phyloP scores from a whole-genome alignment of 2,797 vertebrate species.

The Monodelphis domestica region DNA sequence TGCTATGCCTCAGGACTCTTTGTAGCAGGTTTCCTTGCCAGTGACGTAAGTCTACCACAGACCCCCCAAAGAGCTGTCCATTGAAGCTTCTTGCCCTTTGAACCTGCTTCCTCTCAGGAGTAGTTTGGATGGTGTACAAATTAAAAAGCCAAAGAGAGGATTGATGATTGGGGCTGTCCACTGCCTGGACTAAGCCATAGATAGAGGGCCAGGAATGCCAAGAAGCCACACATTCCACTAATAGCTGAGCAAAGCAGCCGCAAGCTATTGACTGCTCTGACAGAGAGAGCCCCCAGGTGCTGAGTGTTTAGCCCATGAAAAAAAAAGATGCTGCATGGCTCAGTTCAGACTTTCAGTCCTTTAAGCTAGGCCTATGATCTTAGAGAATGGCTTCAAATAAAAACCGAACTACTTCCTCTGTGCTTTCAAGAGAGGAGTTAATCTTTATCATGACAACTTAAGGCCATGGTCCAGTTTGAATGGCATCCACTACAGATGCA shows the following conservation, averaged over 20 bases:
- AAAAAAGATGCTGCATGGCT: conserved; percentile 75
- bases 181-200: conserved; percentile 74
- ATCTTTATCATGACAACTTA: conserved; percentile 67
- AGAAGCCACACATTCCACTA: conserved; percentile 84
- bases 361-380: conserved; percentile 73
- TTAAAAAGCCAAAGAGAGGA: conserved; percentile 76
- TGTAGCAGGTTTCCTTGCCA: conserved; percentile 56
- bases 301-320: conserved; percentile 80
- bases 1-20: conserved; percentile 56
- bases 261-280: conserved; percentile 78
- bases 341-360: conserved; percentile 71
- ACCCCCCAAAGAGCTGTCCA: conserved; percentile 79
- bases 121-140: conserved; percentile 78
- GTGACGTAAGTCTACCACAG: conserved; percentile 58
- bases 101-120: conserved; percentile 79
- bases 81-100: conserved; percentile 84
- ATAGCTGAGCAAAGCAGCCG: conserved; percentile 80
- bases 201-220: conserved; percentile 81
- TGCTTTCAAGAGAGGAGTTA: conserved; percentile 69
- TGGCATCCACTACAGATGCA: conserved; percentile 39
- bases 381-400: conserved; percentile 65
- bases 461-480: conserved; percentile 61
- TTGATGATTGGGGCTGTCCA: conserved; percentile 77
- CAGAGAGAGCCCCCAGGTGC: conserved; percentile 82
- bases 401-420: conserved; percentile 51